These are phyloP conservation scores for Homarus gammarus DNA, from an alignment of 2,888 invertebrate genomes.

Conservation along the genomic window DNA sequence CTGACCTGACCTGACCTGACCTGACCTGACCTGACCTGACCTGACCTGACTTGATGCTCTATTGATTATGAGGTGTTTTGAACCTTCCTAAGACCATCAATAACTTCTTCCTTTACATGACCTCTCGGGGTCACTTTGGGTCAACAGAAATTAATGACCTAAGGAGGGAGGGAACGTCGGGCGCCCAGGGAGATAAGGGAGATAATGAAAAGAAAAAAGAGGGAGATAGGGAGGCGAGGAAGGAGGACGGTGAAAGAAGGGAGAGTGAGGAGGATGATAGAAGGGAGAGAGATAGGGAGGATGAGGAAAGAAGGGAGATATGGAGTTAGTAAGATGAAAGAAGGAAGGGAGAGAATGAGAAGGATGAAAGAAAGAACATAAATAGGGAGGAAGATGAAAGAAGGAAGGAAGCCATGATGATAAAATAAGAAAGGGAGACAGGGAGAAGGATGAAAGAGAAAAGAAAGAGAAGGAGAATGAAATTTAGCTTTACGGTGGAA, in stretches of 20 bases:
- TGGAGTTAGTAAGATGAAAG: not conserved
- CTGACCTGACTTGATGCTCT: too few relatives aligned
- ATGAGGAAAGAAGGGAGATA: not conserved
- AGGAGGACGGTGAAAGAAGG: not conserved
- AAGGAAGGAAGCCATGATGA: too few relatives aligned
- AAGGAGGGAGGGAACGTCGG: not conserved
- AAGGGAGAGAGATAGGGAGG: not conserved
- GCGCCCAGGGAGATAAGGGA: not conserved
- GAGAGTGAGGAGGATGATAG: not conserved
- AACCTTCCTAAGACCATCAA: not conserved
- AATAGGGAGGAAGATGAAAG: not conserved
- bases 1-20: too few relatives aligned
- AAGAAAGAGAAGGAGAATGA: too few relatives aligned
- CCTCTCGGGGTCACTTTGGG: not conserved
- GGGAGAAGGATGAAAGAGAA: too few relatives aligned
- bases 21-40: too few relatives aligned
- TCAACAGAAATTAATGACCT: not conserved
- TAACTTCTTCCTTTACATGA: conserved; percentile 8
- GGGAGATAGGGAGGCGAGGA: not conserved
- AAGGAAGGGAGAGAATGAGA: not conserved
- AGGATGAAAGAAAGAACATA: not conserved
- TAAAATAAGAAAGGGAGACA: too few relatives aligned
- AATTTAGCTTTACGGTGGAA: too few relatives aligned
- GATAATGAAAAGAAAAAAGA: not conserved
- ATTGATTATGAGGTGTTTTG: not conserved